phyloP scores from a whole-genome alignment of 1,140 invertebrate species.

The Leptinotarsa undecemlineata region DNA sequence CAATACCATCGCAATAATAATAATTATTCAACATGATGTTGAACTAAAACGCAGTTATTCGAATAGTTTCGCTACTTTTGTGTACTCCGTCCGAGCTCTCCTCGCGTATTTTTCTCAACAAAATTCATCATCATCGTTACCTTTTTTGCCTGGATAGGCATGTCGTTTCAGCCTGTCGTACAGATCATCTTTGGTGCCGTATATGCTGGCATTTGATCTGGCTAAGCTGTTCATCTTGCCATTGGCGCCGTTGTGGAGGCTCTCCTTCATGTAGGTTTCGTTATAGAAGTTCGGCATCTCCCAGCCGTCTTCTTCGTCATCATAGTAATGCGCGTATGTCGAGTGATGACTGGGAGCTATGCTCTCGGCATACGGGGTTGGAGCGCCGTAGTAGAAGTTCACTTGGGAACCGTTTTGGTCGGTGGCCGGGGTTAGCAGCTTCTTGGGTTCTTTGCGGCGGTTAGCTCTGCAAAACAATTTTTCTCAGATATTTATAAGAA shows the following conservation, averaged over 20 bases:
- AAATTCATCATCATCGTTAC: conserved; percentile 57
- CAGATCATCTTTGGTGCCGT: conserved; percentile 93
- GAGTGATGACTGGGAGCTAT: conserved; percentile 94
- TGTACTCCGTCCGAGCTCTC: conserved; percentile 18
- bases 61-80: conserved; percentile 1
- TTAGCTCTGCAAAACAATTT: conserved; percentile 63
- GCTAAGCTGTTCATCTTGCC: conserved; percentile 89
- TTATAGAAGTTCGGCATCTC: conserved; percentile 98
- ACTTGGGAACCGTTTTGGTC: conserved; percentile 90
- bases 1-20: neutral
- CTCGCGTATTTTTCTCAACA: conserved; percentile 9
- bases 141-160: conserved; percentile 95
- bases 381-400: conserved; percentile 94
- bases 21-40: neutral
- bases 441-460: conserved; percentile 84
- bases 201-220: conserved; percentile 89
- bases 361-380: conserved; percentile 89
- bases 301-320: conserved; percentile 94
- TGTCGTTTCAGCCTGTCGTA: conserved; percentile 94
- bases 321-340: conserved; percentile 93
- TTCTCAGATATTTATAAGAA: neutral
- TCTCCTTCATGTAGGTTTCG: conserved; percentile 95
- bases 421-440: conserved; percentile 80
- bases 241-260: conserved; percentile 74
- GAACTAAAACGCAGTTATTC: neutral